A percentile compares a stretch with the other conserved stretches of the same genome.
phyloP scores from a whole-genome alignment of 2,113 vertebrate genomes.

The Colius striatus region DNA sequence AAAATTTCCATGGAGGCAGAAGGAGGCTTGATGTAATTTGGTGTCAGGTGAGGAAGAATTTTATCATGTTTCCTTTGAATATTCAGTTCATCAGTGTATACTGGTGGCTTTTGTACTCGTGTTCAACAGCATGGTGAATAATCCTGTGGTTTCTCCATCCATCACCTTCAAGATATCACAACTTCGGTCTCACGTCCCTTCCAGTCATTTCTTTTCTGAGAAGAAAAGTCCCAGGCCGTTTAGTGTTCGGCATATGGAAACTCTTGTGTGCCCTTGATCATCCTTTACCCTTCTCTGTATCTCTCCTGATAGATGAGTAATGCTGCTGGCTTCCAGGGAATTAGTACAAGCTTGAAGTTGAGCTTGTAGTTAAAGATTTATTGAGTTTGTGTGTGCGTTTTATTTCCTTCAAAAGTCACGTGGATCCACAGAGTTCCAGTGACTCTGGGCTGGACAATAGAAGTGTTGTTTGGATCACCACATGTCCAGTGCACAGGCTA shows the following conservation, averaged over 20 bases:
- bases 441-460: background rate
- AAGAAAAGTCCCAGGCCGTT: background rate
- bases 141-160: background rate
- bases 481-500: background rate
- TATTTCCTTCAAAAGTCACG: background rate
- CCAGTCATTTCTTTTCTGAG: background rate
- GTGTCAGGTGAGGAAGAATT: background rate
- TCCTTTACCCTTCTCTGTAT: background rate
- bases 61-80: background rate
- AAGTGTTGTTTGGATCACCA: background rate
- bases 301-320: background rate
- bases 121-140: background rate
- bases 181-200: background rate
- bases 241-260: background rate
- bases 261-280: background rate
- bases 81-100: background rate
- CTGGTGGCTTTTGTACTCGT: background rate
- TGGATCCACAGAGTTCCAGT: accelerated
- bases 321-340: background rate
- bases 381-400: accelerated
- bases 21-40: accelerated
- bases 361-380: background rate
- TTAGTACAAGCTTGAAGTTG: background rate
- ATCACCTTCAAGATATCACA: conserved; percentile 7
- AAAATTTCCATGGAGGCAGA: background rate